These are phyloP conservation scores for Hirundo rustica DNA, from an alignment of 2,797 vertebrate species.

Conservation along the genomic window DNA sequence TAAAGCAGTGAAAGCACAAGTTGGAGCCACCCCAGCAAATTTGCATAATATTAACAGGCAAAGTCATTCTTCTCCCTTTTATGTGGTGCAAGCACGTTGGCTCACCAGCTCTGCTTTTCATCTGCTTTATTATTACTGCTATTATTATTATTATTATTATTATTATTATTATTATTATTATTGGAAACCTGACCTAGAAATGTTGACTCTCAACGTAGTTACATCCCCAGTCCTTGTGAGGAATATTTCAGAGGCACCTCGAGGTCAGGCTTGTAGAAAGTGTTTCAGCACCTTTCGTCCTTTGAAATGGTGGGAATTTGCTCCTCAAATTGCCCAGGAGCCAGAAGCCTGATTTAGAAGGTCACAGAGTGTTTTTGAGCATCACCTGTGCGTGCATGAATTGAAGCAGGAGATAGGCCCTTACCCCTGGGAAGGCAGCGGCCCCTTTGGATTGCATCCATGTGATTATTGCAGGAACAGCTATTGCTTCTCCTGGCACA, in stretches of 20 bases:
- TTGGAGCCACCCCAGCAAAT: conserved; percentile 37
- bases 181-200: conserved; percentile 55
- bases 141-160: not conserved
- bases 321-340: not conserved
- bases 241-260: not conserved
- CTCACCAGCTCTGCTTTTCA: conserved; percentile 22
- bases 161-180: not conserved
- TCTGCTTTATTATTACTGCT: conserved; percentile 24
- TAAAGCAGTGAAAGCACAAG: conserved; percentile 43
- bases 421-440: not conserved
- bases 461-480: not conserved
- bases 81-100: conserved; percentile 47
- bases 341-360: not conserved
- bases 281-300: not conserved
- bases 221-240: not conserved
- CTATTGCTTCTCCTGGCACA: not conserved
- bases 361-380: not conserved
- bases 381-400: not conserved
- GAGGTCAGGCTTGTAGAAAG: not conserved
- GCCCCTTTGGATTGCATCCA: not conserved
- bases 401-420: not conserved
- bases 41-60: conserved; percentile 42
- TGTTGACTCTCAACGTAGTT: not conserved
- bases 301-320: not conserved
- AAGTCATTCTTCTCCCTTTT: conserved; percentile 47